Evolutionary conservation across 1,140 invertebrate genomes (phyloP).

Genomic region (Agraylea sexmaculata): DNA sequence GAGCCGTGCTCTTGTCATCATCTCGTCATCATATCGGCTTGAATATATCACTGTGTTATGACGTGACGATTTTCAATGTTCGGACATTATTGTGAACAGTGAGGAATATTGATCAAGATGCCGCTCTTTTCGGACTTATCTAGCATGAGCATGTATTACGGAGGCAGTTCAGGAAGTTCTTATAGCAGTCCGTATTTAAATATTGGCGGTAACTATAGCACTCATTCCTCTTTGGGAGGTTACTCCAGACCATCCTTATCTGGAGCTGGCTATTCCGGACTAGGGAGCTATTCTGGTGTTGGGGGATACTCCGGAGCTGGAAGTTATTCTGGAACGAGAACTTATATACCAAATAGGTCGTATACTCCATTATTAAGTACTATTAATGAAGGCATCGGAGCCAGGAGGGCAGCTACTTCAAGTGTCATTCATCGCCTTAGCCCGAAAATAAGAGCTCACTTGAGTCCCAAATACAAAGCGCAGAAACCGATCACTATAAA

Average conservation of each 20-base stretch:
- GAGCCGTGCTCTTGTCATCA: too few species aligned
- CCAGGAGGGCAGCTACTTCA: slow-evolving; percentile 24
- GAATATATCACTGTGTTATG: too few species aligned
- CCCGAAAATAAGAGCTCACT: slow-evolving; percentile 15
- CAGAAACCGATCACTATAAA: slow-evolving; percentile 53
- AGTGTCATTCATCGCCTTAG: slow-evolving; percentile 9
- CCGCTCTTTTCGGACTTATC: slow-evolving; percentile 43
- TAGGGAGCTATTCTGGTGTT: slow-evolving; percentile 17
- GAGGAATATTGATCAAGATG: too few species aligned
- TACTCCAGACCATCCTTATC: slow-evolving; percentile 26
- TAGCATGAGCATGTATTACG: slow-evolving; percentile 43
- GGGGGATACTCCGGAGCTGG: slow-evolving; percentile 11
- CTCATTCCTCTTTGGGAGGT: slow-evolving; percentile 41
- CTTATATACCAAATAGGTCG: slow-evolving; percentile 27
- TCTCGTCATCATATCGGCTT: too few species aligned
- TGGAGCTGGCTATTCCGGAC: slow-evolving; percentile 21
- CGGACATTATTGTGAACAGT: too few species aligned
- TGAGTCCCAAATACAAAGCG: slow-evolving; percentile 19
- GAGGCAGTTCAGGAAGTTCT: slow-evolving; percentile 30
- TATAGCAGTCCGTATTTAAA: slow-evolving; percentile 39
- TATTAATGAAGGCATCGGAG: slow-evolving; percentile 50
- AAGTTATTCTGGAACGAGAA: slow-evolving; percentile 19
- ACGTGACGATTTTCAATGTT: too few species aligned
- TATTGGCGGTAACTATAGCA: slow-evolving; percentile 41
- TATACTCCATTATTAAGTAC: slow-evolving; percentile 64